Base-by-base conservation (phyloP, 2,888 invertebrate species). In the Urechis unicinctus region DNA sequence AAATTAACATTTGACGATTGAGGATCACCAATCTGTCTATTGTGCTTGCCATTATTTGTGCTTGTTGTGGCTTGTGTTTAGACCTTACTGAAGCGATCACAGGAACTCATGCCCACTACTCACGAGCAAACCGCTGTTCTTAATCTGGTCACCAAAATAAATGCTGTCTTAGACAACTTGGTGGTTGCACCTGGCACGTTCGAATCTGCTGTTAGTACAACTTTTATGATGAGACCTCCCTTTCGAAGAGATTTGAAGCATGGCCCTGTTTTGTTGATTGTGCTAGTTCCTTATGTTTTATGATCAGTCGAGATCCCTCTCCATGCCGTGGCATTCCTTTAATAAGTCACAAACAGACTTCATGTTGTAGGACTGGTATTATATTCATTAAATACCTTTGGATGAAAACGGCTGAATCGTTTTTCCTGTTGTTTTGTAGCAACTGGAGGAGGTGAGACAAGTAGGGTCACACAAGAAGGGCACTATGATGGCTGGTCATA, bases 391-490 rank as follows among this genome's bases (percentile, higher is more conserved):
- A n/a, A n/a, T 36, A 22, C 21, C 26, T 21, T 25, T 22, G 17
- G 21, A 50, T 30, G n/a, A 26, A 28, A 22, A 9, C 4, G 5
- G 50, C 13, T 13, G 17, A 36, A 13, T 13, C 17, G 17, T 36
- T 36, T 24, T 26, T 28, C 30, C 3, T 36, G n/a, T 25, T 46
- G 9, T 46, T 30, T 42, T 31, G 9, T 55, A 64, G 62, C 60
- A 60, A 59, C 26, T 64, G 45, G 91, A 92, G 73, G 96, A 96
- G 79, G 93, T 95, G 0, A 84, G 95, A 1, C 94, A 94, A 80
- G 96, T 98, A 5, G 97, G 97, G 0, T 93, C 96, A 0, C 96
- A 92, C 78, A 97, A 97, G 78, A 96, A 97, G 73, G 95, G 96
- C 1, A 97, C 97, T 0, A 94, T 97, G 89, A 85, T 96, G 74